These are phyloP conservation scores for Adineta ricciae DNA, from an alignment of 2,888 invertebrate species.

Conservation along the genomic window DNA sequence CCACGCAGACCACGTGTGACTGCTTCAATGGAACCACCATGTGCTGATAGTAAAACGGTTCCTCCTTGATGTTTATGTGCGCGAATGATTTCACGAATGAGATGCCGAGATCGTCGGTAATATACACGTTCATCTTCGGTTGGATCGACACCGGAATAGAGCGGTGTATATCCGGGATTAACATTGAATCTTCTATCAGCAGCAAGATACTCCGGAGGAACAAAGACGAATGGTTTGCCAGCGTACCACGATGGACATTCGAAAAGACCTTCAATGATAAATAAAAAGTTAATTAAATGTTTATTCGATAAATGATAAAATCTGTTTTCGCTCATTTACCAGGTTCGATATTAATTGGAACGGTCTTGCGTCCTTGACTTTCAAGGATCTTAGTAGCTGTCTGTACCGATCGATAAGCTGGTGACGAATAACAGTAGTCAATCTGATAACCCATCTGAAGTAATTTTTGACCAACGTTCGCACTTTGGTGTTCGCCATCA, in stretches of 20 bases:
- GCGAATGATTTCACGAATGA: not conserved
- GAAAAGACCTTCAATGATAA: not conserved
- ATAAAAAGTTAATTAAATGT: not conserved
- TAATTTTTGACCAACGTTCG: not conserved
- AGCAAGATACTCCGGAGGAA: not conserved
- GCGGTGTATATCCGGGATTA: not conserved
- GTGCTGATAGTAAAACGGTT: constrained; percentile 77
- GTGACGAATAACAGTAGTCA: constrained; percentile 61
- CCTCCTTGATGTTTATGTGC: constrained; percentile 54
- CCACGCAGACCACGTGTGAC: not conserved
- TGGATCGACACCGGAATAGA: not conserved
- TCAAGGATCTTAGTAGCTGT: constrained; percentile 58
- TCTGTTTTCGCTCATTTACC: constrained; percentile 54
- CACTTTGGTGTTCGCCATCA: not conserved
- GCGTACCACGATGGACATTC: not conserved
- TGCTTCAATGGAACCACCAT: constrained; percentile 77
- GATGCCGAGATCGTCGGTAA: not conserved
- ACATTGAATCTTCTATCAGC: not conserved
- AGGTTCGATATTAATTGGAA: constrained; percentile 61
- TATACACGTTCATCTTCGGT: not conserved
- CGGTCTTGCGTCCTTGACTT: constrained; percentile 54
- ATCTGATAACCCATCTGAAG: not conserved
- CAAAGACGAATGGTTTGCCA: not conserved
- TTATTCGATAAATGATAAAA: too few relatives aligned
- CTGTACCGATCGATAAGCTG: constrained; percentile 79